Conservation (phyloP, 1,140 invertebrate species). For the Periplaneta americana region DNA sequence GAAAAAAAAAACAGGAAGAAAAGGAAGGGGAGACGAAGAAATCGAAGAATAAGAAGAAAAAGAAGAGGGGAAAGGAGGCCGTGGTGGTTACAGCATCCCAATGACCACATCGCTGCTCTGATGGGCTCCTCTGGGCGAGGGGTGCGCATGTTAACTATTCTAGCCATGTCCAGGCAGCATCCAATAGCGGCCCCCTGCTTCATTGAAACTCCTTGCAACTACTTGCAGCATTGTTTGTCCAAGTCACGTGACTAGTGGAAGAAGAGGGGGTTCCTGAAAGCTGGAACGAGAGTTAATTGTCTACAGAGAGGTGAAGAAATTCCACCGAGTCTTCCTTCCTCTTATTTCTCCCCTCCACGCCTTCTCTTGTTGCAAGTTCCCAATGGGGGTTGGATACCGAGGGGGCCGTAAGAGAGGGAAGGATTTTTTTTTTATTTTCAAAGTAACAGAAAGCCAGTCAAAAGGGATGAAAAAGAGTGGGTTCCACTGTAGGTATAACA, state of each 20-base stretch:
- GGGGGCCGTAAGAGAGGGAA: background rate
- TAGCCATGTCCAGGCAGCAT: background rate
- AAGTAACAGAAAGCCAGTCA: background rate
- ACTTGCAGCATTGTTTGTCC: background rate
- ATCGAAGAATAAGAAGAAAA: background rate
- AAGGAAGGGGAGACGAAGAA: background rate
- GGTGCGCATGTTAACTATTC: background rate
- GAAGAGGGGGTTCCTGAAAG: too few species aligned
- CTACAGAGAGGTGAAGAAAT: background rate
- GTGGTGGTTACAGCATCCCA: background rate
- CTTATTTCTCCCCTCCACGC: background rate
- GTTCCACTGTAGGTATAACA: background rate
- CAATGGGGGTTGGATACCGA: background rate
- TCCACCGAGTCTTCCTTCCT: background rate
- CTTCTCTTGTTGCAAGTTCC: background rate
- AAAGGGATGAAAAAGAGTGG: background rate
- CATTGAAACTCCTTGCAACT: background rate
- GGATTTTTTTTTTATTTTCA: background rate
- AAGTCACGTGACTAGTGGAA: background rate
- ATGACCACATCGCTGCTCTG: background rate
- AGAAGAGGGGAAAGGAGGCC: background rate
- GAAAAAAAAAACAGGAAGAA: background rate
- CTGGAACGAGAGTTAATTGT: background rate
- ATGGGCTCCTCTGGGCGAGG: background rate
- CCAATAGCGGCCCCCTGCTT: background rate